phyloP scores from a whole-genome alignment of 1,140 invertebrate genomes.

The Chrysopa pallens region DNA sequence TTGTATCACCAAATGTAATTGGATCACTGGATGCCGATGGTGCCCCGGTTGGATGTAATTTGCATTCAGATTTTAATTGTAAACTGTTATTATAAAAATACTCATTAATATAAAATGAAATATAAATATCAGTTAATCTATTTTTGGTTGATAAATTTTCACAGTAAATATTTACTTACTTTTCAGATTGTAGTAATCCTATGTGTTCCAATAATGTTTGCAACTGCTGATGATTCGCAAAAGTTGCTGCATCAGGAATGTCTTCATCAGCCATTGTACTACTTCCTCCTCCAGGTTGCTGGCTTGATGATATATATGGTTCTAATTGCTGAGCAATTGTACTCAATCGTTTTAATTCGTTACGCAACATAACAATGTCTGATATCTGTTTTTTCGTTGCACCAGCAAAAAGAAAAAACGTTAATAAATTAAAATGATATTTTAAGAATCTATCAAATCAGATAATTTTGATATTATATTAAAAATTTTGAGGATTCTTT shows the following conservation, averaged over 20 bases:
- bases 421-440: too few species aligned
- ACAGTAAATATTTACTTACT: not conserved
- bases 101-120: not conserved
- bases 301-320: slow-evolving; percentile 35
- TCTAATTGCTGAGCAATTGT: slow-evolving; percentile 40
- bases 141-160: too few species aligned
- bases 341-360: slow-evolving; percentile 46
- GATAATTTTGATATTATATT: too few species aligned
- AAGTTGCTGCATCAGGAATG: slow-evolving; percentile 9
- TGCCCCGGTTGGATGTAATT: not conserved
- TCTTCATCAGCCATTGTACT: slow-evolving; percentile 18
- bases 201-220: slow-evolving; percentile 36
- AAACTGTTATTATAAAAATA: not conserved
- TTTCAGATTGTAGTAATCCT: slow-evolving; percentile 26
- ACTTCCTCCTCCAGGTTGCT: slow-evolving; percentile 16
- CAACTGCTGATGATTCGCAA: slow-evolving; percentile 22
- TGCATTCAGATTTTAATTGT: not conserved
- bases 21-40: not conserved
- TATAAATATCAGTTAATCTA: not conserved
- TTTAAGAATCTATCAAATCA: too few species aligned
- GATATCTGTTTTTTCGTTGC: slow-evolving; percentile 35
- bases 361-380: slow-evolving; percentile 39
- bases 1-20: not conserved
- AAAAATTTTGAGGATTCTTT: too few species aligned
- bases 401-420: too few species aligned